Evolutionary conservation across 2,797 vertebrate species (phyloP), one percentile per base, ranked within the genome.

Genomic region (Cyclopterus lumpus): DNA sequence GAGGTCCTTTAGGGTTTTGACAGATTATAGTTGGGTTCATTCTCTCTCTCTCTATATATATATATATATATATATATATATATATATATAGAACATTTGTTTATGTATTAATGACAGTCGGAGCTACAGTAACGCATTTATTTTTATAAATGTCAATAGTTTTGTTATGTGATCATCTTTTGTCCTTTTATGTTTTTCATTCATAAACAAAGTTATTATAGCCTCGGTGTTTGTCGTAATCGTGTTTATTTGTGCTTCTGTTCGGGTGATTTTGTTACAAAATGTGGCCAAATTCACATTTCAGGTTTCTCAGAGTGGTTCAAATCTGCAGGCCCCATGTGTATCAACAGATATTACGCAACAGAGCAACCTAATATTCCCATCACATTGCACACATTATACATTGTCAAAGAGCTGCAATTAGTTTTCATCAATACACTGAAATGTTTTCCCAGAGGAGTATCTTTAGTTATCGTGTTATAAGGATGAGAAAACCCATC

Each of bases 331-430:
- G 28, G 40, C 4, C 10, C 12, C 18, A n/a, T n/a, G n/a, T 62
- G 26, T 18, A 62, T 18, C 40, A 44, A 28, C 11, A 44, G 1
- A 28, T 44, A 44, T 40, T 48, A 46, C 20, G n/a, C 14, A 51
- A 49, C 59, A 22, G 4, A 40, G 22, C 51, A 51, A 42, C 15
- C 24, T 5, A 5, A 20, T 32, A 26, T 32, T 44, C 53, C 28
- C 54, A 32, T 40, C 59, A 38, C 26, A 28, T 60, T 12, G 2
- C 26, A 28, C 26, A 28, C 26, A 28, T 59, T 4, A 24, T 61
- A 28, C 26, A 46, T 15, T 36, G 26, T 75, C 65, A 32, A 64
- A 12, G 20, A 71, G 44, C 67, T 53, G 36, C 36, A 26, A n/a
- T 36, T 2, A 12, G 12, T 60, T 64, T 49, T 16, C 42, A 64